Conservation (phyloP, 2,888 invertebrate genomes). For the Pedicia rivosa region DNA sequence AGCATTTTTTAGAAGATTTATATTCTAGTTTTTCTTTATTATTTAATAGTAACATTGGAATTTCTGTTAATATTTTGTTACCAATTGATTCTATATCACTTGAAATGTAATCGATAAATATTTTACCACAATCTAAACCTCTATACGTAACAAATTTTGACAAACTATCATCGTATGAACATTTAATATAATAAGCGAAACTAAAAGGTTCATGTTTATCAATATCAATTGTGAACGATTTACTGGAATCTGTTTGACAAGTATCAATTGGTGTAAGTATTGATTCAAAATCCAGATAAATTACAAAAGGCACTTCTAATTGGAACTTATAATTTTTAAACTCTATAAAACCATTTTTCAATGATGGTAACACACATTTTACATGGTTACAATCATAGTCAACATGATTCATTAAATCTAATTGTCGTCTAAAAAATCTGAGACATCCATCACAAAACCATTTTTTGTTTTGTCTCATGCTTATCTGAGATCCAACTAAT, state of each 20-base stretch:
- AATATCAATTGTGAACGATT: neutral
- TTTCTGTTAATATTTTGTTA: no score
- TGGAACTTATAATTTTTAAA: conserved; percentile 2
- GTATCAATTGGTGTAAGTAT: neutral
- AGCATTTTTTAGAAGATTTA: neutral
- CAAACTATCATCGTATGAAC: conserved; percentile 2
- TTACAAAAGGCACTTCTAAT: conserved; percentile 1
- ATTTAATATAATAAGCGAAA: conserved; percentile 8
- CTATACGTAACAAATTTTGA: neutral
- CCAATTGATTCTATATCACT: no score
- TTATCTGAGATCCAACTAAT: conserved; percentile 2
- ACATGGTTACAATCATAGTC: conserved; percentile 1
- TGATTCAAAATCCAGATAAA: conserved; percentile 4
- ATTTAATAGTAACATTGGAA: no score
- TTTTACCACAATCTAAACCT: neutral
- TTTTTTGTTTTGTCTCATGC: neutral
- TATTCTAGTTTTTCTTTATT: no score
- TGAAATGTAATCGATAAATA: neutral
- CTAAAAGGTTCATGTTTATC: neutral
- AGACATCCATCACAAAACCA: conserved; percentile 7
- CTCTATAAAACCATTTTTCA: neutral
- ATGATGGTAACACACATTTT: neutral
- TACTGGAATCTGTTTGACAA: neutral
- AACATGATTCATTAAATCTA: neutral
- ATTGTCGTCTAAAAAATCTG: conserved; percentile 3